Base-by-base conservation (phyloP, 2,113 vertebrate species). In the Rhinoderma darwinii region DNA sequence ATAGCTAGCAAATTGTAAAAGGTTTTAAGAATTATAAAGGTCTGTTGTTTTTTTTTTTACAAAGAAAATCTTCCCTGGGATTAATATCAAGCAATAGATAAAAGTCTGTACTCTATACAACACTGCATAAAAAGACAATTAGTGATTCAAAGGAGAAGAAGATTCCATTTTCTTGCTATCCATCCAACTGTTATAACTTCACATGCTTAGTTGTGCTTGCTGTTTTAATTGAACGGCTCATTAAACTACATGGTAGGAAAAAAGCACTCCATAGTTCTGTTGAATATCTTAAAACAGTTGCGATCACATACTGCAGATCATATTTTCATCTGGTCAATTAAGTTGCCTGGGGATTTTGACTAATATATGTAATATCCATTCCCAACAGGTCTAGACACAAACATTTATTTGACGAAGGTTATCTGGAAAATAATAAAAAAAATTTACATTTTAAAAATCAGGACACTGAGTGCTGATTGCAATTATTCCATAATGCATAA, bases 301-400 rank as follows among this genome's bases (percentile, higher is more conserved):
- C 87, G 79, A 88, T 88, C 88, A 87, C 54, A 80, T 82, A 81
- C 47, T 82, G 37, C n/a, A 88, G 32, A 77, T 86, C 74, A 88
- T 82, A 89, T 86, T 12, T 84, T 87, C 83, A 89, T 30, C 73
- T 44, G 84, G 72, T 87, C 44, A 73, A 14, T 73, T 79, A 79
- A 1, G 56, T 70, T 84, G 89, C 84, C 35, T 84, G 74, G 79
- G 89, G 35, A 27, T 0, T 35, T 84, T 84, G 43, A 80, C 87
- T 88, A 56, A 90, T 83, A 91, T 85, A 84, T 87, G 80, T 89
- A 82, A 89, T 90, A 87, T 87, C 43, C 66, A 77, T 85, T 89
- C 47, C 0, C 82, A 88, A 88, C 77, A 73, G 78, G 76, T 86
- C 88, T 72, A 82, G 32, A 82, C 88, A 91, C 89, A 86, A 35